These are phyloP conservation scores for Drosophila prolongata DNA, from an alignment of 2,888 invertebrate genomes.

Conservation along the genomic window DNA sequence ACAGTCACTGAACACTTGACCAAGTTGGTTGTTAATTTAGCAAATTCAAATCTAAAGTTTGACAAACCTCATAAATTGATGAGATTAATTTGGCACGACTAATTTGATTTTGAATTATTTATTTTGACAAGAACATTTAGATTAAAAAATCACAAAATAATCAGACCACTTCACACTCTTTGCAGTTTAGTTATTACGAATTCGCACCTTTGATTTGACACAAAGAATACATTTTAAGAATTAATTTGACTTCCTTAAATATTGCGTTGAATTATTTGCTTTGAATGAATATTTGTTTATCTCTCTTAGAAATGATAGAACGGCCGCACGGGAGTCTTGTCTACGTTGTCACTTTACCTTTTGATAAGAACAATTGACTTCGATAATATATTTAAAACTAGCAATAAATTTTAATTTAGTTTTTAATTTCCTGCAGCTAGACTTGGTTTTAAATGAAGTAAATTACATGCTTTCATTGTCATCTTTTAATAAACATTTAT, in stretches of 20 bases:
- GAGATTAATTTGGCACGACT: constrained; percentile 2
- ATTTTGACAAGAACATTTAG: constrained; percentile 13
- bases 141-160: not conserved
- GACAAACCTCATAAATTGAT: constrained; percentile 6
- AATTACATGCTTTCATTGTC: too few species aligned
- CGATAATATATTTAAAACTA: not conserved
- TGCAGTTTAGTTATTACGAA: not conserved
- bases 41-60: constrained; percentile 14
- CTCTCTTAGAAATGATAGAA: not conserved
- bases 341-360: not conserved
- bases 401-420: not conserved
- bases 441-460: not conserved
- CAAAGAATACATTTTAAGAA: constrained; percentile 12
- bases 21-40: constrained; percentile 4
- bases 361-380: not conserved
- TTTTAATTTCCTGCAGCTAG: not conserved
- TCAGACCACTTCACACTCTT: constrained; percentile 8
- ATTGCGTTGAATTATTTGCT: constrained; percentile 1
- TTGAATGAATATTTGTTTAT: constrained; percentile 11
- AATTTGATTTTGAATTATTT: constrained; percentile 26
- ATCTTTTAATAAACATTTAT: too few species aligned
- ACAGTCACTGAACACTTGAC: not conserved
- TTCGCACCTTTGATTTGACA: constrained; percentile 22
- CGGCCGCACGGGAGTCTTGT: not conserved
- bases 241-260: not conserved